Base-by-base conservation (phyloP, 2,113 vertebrate species). In the Trogon melanurus region DNA sequence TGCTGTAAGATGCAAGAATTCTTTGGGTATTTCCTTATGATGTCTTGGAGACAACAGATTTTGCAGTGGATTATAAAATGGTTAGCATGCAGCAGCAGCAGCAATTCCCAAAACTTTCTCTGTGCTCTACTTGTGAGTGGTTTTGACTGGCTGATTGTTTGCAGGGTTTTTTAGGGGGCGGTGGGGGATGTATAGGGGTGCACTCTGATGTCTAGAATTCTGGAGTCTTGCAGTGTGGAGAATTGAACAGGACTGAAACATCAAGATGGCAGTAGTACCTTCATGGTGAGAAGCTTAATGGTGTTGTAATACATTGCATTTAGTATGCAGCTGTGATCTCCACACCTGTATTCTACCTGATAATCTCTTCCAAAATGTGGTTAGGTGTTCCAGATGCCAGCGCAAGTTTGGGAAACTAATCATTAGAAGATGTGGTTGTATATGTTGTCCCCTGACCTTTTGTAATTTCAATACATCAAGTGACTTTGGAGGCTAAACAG, bases 1-100 rank as follows among this genome's bases (percentile, higher is more conserved):
- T 38, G 53, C 30, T 91, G 71, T 61, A 92, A 94, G 58, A 85
- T 79, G 51, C 71, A 84, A 90, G 83, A 95, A 86, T 80, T 62
- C 73, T 84, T 85, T 62, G 66, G 69, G 34, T 51, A 21, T 84
- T 91, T 79, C 80, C 88, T 94, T 73, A 90, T 9, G 11, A 64
- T 79, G 45, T 76, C 88, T 91, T 74, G 16, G 47, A 76, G 64
- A 73, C 38, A 85, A 70, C 57, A 56, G 57, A 56, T 74, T 78
- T 93, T 88, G 22, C 26, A 62, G 38, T 45, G 41, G 38, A 34
- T 76, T 93, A 22, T 58, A 53, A 62, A 44, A 76, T 41, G 19
- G 32, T 74, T 73, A 45, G 29, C 38, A 16, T 51, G 2, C 27
- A 91, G 38, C 65, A 23, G 48, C 20, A 74, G 19, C 84, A 79